These are phyloP conservation scores for Parnassius smintheus DNA, from an alignment of 2,888 invertebrate species.

Conservation along the genomic window DNA sequence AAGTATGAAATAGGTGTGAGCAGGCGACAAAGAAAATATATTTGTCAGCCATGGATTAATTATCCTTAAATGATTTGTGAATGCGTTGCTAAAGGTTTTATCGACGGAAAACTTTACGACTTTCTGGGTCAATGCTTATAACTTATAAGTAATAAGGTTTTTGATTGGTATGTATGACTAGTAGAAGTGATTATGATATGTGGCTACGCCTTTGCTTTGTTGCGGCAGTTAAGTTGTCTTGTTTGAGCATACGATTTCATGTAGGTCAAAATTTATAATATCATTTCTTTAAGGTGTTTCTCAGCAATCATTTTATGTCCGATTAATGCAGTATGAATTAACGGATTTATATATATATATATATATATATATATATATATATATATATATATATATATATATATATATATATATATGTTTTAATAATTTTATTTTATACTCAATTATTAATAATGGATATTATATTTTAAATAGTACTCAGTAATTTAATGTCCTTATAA, in stretches of 20 bases:
- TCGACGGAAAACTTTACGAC: conserved; percentile 32
- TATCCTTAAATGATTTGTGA: conserved; percentile 31
- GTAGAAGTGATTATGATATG: conserved; percentile 21
- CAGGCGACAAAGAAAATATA: conserved; percentile 4
- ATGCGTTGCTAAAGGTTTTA: conserved; percentile 31
- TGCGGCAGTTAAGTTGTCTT: conserved; percentile 4
- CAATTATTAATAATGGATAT: no score
- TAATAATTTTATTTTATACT: no score
- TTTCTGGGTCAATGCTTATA: conserved; percentile 38
- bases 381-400: no score
- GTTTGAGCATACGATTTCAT: conserved; percentile 12
- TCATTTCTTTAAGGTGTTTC: no score
- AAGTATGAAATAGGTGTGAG: background rate
- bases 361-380: no score
- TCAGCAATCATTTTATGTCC: no score
- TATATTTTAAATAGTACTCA: no score
- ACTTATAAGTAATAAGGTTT: conserved; percentile 27
- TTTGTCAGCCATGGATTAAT: conserved; percentile 24
- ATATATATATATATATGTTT: no score
- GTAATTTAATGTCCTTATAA: no score
- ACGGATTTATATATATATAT: no score
- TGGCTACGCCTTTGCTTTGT: conserved; percentile 15
- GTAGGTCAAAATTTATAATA: conserved; percentile 9
- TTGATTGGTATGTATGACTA: conserved; percentile 29
- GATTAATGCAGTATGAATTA: no score